Evolutionary conservation across 2,888 invertebrate species (phyloP), one percentile per base, ranked within the genome.

Genomic region (Idaea biselata): DNA sequence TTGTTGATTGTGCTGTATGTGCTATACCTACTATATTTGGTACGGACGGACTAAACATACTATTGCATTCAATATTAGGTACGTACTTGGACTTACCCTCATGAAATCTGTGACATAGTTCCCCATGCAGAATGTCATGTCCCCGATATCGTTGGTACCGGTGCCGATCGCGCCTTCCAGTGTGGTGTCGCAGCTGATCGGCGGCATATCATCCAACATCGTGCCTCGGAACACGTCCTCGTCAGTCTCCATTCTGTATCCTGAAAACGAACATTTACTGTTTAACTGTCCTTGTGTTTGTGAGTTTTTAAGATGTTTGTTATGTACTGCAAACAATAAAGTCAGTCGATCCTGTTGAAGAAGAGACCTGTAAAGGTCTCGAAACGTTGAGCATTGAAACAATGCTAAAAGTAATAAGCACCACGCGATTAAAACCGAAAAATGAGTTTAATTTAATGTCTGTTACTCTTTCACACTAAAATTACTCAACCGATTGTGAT

Each of bases 91-190:
- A 66, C 78, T 73, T 81, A 95, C 95, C 93, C 97, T 97, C 93
- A 98, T 95, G 58, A 96, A 96, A 79, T 97, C 97, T 75, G 96
- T 96, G 18, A 97, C 94, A 82, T 97, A 97, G 80, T 95, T 96
- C 55, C 95, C 94, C 94, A 97, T 96, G 83, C 95, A 96, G 83
- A 97, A 97, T 63, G 96, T 96, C 95, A 97, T 96, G 80, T 97
- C 97, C 1, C 96, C 95, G 60, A 95, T 91, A 73, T 96, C 96
- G 64, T 94, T 94, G 73, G 91, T 88, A 70, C 85, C 84, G 25
- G 81, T 75, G 61, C 86, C 83, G 55, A 82, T 75, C 59, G 84
- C 79, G 0, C 86, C 87, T 59, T 89, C 88, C 8, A 87, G 71
- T 18, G 79, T 72, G 31, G 83, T 73, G 60, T 89, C 87, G 69